A percentile compares a stretch with the other conserved stretches of the same genome.
phyloP scores from a whole-genome alignment of 2,113 vertebrate species.

The Callipepla californica region DNA sequence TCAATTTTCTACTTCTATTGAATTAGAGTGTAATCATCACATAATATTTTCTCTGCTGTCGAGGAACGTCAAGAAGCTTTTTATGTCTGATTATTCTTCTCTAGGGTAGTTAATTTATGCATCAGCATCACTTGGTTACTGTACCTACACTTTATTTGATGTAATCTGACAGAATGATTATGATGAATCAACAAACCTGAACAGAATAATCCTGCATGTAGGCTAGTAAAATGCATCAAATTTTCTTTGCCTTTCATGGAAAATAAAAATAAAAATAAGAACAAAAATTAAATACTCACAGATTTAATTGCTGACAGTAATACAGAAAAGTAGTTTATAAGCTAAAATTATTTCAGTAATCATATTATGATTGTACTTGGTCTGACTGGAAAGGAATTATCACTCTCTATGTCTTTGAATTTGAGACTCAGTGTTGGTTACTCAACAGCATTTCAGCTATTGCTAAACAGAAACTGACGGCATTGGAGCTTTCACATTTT shows the following conservation, averaged over 20 bases:
- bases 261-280: neutral
- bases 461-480: rapidly evolving
- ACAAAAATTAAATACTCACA: neutral
- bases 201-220: neutral
- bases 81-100: conserved; percentile 35
- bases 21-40: neutral
- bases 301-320: neutral
- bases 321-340: rapidly evolving
- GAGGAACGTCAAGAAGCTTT: neutral
- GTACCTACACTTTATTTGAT: conserved; percentile 24
- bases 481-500: neutral
- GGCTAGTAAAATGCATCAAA: neutral
- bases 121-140: neutral
- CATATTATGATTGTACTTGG: neutral
- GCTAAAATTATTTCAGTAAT: neutral
- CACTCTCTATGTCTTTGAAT: neutral
- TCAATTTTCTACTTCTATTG: neutral
- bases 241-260: neutral
- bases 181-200: conserved; percentile 11
- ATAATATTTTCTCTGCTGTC: conserved; percentile 23
- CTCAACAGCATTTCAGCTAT: rapidly evolving
- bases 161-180: neutral
- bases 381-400: neutral
- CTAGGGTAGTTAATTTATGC: conserved; percentile 24
- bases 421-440: neutral